Conservation (phyloP, 2,888 invertebrate species). For the Argyresthia albistria region DNA sequence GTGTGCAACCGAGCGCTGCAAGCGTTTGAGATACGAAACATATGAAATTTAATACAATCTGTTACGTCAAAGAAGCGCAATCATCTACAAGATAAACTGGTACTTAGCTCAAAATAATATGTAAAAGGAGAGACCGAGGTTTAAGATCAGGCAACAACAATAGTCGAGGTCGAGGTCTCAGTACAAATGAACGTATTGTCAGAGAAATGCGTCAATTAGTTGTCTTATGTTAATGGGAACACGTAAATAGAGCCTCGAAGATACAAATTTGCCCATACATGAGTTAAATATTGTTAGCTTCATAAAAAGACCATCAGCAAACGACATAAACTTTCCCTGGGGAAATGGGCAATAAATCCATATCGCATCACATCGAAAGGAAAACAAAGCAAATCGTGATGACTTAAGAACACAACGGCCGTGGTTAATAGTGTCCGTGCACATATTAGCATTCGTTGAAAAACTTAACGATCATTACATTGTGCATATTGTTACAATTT, state of each 20-base stretch:
- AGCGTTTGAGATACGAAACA: constrained; percentile 18
- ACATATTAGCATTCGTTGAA: background rate
- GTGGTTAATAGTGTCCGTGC: background rate
- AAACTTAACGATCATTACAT: background rate
- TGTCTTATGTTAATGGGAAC: too few species aligned
- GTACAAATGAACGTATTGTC: too few species aligned
- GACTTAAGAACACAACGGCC: background rate
- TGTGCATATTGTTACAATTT: background rate
- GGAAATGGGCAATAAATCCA: background rate
- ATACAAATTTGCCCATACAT: too few species aligned
- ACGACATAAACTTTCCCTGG: background rate
- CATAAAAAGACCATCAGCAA: background rate
- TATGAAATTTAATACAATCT: constrained; percentile 1
- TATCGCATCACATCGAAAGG: background rate
- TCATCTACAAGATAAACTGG: background rate
- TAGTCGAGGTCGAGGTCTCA: too few species aligned
- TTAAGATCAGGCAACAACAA: too few species aligned
- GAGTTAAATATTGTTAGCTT: background rate
- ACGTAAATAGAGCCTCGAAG: too few species aligned
- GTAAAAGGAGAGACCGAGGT: too few species aligned
- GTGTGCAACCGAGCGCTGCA: constrained; percentile 14
- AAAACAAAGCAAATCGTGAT: constrained; percentile 3
- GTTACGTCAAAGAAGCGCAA: constrained; percentile 2
- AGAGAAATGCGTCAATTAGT: too few species aligned
- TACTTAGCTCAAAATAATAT: too few species aligned